These are phyloP conservation scores for Anguilla megastoma DNA, from an alignment of 2,797 vertebrate species.

Conservation along the genomic window DNA sequence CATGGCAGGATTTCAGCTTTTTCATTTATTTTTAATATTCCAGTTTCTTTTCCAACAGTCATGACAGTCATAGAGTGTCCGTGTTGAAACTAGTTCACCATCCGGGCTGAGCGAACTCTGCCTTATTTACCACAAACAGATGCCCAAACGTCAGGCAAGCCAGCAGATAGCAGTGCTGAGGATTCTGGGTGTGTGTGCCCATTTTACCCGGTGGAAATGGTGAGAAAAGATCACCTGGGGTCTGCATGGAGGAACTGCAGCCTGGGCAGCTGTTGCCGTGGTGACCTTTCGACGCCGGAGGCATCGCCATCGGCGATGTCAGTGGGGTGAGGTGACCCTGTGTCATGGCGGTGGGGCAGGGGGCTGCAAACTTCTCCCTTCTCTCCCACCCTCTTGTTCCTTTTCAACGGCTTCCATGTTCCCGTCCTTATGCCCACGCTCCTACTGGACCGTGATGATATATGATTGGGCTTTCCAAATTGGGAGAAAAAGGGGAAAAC, in stretches of 20 bases:
- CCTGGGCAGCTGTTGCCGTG: neutral
- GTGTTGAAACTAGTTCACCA: too few species aligned
- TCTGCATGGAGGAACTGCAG: neutral
- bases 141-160: too few species aligned
- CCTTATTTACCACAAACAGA: too few species aligned
- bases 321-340: neutral
- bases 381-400: too few species aligned
- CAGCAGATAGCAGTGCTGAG: neutral
- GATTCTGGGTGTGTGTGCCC: neutral
- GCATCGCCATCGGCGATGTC: neutral
- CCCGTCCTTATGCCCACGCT: too few species aligned
- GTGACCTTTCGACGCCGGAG: neutral
- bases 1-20: neutral
- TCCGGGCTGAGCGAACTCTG: too few species aligned
- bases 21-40: neutral
- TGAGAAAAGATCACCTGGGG: neutral
- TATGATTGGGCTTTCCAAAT: too few species aligned
- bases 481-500: too few species aligned
- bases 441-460: too few species aligned
- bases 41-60: neutral
- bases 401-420: too few species aligned
- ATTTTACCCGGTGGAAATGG: neutral
- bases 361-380: neutral
- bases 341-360: neutral
- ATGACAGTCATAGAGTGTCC: too few species aligned